These are phyloP conservation scores for Himalopsyche kuldschensis DNA, from an alignment of 2,888 invertebrate species.

Conservation along the genomic window DNA sequence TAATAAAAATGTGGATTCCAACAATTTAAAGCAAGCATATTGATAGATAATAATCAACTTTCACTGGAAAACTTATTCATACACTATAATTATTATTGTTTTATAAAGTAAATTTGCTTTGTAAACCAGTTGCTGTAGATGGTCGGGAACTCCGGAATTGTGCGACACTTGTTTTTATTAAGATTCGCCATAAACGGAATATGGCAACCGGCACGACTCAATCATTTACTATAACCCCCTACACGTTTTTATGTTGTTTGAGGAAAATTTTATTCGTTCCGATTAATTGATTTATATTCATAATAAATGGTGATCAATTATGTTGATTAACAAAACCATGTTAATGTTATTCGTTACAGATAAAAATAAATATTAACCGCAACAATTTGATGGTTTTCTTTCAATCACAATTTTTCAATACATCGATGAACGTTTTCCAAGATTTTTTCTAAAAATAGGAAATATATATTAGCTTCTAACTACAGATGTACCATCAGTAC, in stretches of 20 bases:
- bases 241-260: background rate
- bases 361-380: too few relatives aligned
- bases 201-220: background rate
- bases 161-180: background rate
- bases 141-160: background rate
- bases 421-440: too few relatives aligned
- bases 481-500: too few relatives aligned
- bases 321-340: background rate
- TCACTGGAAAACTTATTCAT: background rate
- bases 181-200: background rate
- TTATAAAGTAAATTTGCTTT: background rate
- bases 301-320: background rate
- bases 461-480: too few relatives aligned
- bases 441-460: too few relatives aligned
- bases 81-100: background rate
- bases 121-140: background rate
- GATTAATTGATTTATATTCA: background rate
- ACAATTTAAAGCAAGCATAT: background rate
- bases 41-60: background rate
- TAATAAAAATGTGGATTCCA: background rate
- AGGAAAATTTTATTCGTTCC: background rate
- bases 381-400: too few relatives aligned
- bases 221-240: background rate
- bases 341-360: too few relatives aligned
- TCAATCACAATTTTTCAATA: too few relatives aligned